Percentiles rank a stretch among this genome's conserved stretches.
Conservation (phyloP, 2,888 invertebrate genomes). For the Podabrus alpinus region DNA sequence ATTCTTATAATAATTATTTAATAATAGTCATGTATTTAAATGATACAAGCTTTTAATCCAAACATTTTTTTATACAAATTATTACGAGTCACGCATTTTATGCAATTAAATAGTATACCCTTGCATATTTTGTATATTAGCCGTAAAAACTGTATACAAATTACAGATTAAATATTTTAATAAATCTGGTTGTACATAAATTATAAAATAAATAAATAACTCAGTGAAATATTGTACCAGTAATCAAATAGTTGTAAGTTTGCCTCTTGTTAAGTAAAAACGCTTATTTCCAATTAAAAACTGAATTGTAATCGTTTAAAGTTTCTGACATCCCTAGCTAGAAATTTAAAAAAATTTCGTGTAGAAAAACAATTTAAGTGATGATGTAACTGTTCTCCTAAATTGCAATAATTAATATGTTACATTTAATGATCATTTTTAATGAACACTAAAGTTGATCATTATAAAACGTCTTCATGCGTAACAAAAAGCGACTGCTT, state of each 20-base stretch:
- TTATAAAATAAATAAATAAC: background rate
- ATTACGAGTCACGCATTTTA: background rate
- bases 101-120: background rate
- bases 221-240: background rate
- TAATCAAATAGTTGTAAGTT: background rate
- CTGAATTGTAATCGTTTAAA: background rate
- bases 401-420: background rate
- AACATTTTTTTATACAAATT: constrained; percentile 1
- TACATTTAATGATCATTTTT: background rate
- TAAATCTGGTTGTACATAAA: background rate
- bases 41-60: background rate
- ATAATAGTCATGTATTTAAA: background rate
- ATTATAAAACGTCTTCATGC: background rate
- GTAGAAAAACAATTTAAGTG: background rate
- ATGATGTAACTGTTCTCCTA: background rate
- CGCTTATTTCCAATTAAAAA: too few relatives aligned
- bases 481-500: background rate
- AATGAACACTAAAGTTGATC: background rate
- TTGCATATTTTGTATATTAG: background rate
- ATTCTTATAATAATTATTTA: background rate
- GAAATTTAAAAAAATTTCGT: background rate
- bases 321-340: background rate
- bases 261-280: background rate
- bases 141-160: background rate
- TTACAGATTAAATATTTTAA: background rate